A percentile compares a stretch with the other conserved stretches of the same genome.
phyloP scores from a whole-genome alignment of 2,888 invertebrate genomes.

The Ceriagrion tenellum region DNA sequence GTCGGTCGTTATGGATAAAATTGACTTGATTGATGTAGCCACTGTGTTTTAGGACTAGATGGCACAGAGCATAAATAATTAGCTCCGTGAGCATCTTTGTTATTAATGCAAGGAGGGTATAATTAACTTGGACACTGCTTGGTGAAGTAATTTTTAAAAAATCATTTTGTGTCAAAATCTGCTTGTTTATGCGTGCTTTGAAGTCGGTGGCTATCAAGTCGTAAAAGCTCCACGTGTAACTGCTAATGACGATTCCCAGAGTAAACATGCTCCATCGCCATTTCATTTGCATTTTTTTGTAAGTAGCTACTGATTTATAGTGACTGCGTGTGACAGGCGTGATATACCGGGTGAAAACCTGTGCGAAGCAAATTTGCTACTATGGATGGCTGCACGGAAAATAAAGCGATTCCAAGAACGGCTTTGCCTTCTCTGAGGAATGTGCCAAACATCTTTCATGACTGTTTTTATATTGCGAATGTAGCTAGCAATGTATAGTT shows the following conservation, averaged over 20 bases:
- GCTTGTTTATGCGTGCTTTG: constrained; percentile 1
- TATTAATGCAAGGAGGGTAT: background rate
- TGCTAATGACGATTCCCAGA: constrained; percentile 14
- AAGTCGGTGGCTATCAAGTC: background rate
- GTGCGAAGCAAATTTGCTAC: background rate
- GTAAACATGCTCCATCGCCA: constrained; percentile 16
- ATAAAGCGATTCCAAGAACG: background rate
- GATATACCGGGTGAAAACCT: background rate
- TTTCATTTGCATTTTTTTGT: constrained; percentile 35
- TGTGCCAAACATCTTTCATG: background rate
- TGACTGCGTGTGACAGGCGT: background rate
- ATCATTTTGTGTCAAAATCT: constrained; percentile 7
- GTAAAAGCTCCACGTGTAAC: constrained; percentile 13
- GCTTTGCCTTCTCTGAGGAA: background rate
- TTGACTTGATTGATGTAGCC: background rate
- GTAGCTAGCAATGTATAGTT: background rate
- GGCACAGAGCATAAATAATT: constrained; percentile 14
- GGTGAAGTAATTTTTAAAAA: background rate
- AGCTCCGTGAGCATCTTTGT: background rate
- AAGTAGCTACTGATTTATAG: constrained; percentile 26
- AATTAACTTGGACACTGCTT: background rate
- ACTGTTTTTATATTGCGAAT: background rate
- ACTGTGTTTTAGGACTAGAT: background rate
- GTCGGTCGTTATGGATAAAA: background rate
- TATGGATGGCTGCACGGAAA: background rate